Percentiles rank a stretch among this genome's conserved stretches.
These are phyloP conservation scores for Psammodynastes pulverulentus DNA, from an alignment of 2,113 vertebrate genomes.

Conservation along the genomic window DNA sequence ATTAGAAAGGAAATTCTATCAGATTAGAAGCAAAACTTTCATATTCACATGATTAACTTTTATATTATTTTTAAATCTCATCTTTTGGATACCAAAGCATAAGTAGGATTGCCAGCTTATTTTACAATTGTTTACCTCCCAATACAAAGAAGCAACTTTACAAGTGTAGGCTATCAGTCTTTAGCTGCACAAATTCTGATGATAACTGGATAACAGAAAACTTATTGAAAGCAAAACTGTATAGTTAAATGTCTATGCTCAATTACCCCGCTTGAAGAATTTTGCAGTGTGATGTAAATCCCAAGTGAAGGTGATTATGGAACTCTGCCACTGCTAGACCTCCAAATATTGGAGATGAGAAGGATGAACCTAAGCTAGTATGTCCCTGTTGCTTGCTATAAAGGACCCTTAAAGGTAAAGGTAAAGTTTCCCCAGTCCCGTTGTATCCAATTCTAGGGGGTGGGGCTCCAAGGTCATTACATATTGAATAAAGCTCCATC, in stretches of 20 bases:
- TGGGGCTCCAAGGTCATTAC: neutral
- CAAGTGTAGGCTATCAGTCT: neutral
- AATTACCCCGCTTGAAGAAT: neutral
- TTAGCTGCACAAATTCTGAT: neutral
- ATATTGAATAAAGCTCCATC: neutral
- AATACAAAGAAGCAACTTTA: neutral
- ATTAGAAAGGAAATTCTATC: conserved; percentile 10
- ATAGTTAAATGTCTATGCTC: neutral
- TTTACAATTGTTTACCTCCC: neutral
- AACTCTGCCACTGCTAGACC: neutral
- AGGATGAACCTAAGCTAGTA: neutral
- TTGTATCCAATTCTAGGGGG: neutral
- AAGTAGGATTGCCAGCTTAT: neutral
- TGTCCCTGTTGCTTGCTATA: neutral
- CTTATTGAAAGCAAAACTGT: neutral
- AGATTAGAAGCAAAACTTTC: neutral
- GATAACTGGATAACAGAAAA: neutral
- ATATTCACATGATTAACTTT: neutral
- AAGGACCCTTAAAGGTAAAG: neutral
- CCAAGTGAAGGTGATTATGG: neutral
- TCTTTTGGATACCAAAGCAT: neutral
- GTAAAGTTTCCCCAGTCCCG: neutral
- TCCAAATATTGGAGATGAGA: neutral
- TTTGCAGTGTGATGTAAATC: neutral
- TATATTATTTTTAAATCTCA: neutral